Evolutionary conservation across 2,113 vertebrate genomes (phyloP).

Genomic region (Pelecanus crispus): DNA sequence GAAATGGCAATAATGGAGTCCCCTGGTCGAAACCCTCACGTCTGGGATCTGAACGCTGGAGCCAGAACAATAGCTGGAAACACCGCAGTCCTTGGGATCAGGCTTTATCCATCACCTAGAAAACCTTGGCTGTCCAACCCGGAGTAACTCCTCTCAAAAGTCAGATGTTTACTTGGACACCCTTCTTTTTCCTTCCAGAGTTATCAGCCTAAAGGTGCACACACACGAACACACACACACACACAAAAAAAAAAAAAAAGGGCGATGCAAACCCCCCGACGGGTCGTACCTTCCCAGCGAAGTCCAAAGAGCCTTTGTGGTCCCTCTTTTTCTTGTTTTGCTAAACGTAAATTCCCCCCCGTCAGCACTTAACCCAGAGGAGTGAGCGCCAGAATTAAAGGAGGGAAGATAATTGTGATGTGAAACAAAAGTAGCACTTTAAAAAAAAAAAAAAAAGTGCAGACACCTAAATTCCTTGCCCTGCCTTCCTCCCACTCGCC

Average conservation of each 20-base stretch:
- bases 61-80: conserved; percentile 8
- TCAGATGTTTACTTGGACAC: neutral
- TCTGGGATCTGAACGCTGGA: neutral
- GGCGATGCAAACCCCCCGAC: neutral
- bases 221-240: too few relatives aligned
- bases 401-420: neutral
- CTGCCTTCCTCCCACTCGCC: conserved; percentile 80
- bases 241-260: neutral
- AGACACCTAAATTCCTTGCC: conserved; percentile 84
- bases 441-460: conserved; percentile 53
- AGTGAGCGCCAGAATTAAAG: neutral
- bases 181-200: neutral
- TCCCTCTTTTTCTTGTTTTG: neutral
- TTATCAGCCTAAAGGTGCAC: neutral
- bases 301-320: neutral
- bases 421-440: neutral
- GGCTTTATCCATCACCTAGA: neutral
- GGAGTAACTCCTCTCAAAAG: neutral
- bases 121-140: neutral
- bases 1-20: neutral
- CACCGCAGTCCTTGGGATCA: neutral
- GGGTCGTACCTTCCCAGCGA: neutral
- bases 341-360: neutral
- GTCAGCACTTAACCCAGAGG: conserved; percentile 14
- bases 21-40: neutral